These are phyloP conservation scores for Huso huso DNA, from an alignment of 2,797 vertebrate species.

Conservation along the genomic window DNA sequence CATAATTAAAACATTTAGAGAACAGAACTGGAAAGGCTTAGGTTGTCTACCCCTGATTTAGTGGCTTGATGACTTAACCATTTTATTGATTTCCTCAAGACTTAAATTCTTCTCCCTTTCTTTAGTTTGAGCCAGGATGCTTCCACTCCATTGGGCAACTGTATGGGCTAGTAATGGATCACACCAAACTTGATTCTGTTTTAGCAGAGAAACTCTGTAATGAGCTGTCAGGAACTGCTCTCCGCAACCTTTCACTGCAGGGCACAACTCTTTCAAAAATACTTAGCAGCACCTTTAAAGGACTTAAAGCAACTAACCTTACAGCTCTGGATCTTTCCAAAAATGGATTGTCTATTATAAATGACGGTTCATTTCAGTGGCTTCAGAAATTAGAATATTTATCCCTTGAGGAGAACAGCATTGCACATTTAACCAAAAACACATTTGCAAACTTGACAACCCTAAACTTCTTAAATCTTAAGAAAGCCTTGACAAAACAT, in stretches of 20 bases:
- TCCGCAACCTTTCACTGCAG: constrained; percentile 65
- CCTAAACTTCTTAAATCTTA: constrained; percentile 66
- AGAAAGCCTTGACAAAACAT: constrained; percentile 49
- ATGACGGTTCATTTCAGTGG: constrained; percentile 67
- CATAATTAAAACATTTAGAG: too few species aligned
- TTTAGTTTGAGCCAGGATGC: constrained; percentile 70
- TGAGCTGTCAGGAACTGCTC: constrained; percentile 64
- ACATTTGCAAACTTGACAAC: constrained; percentile 70
- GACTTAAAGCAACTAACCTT: constrained; percentile 66
- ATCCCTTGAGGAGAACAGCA: constrained; percentile 61
- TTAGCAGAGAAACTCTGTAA: constrained; percentile 52
- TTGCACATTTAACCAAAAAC: constrained; percentile 51
- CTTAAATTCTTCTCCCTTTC: constrained; percentile 11
- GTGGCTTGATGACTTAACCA: too few species aligned
- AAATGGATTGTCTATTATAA: constrained; percentile 59
- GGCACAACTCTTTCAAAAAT: constrained; percentile 48
- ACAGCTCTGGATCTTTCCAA: constrained; percentile 68
- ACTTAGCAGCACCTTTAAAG: constrained; percentile 56
- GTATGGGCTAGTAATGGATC: constrained; percentile 60
- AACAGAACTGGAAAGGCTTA: too few species aligned
- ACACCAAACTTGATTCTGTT: constrained; percentile 44
- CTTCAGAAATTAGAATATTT: constrained; percentile 63
- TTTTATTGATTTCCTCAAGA: too few species aligned
- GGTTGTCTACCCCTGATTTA: too few species aligned
- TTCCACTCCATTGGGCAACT: constrained; percentile 66